Evolutionary conservation across 2,797 vertebrate genomes (phyloP).

Genomic region (Semaprochilodus insignis): DNA sequence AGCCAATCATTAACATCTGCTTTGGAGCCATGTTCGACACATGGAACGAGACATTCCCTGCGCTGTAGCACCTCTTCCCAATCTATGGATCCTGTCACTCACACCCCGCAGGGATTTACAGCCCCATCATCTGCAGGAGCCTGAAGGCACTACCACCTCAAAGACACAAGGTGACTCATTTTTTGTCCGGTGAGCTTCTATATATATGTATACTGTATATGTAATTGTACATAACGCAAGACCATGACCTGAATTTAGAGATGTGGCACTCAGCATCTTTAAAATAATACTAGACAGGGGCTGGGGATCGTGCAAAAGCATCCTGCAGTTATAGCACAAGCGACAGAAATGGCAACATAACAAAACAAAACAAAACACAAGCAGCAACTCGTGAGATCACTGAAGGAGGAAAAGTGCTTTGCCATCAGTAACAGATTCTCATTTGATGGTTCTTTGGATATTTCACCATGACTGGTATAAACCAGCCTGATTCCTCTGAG

Average conservation of each 20-base stretch:
- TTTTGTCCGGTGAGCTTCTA: no score
- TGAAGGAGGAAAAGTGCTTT: background rate
- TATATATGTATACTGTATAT: background rate
- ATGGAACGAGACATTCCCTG: no score
- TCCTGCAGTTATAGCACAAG: conserved; percentile 39
- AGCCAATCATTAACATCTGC: no score
- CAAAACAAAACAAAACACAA: conserved; percentile 41
- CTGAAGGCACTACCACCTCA: no score
- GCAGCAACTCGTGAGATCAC: conserved; percentile 58
- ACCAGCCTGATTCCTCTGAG: no score
- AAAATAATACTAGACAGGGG: conserved; percentile 61
- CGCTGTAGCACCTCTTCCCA: no score
- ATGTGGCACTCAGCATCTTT: conserved; percentile 67
- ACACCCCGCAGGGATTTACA: no score
- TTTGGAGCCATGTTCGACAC: no score
- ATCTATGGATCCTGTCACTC: no score
- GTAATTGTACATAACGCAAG: background rate
- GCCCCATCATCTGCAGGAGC: no score
- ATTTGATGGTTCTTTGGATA: background rate
- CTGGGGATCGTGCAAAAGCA: conserved; percentile 33
- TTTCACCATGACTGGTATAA: no score
- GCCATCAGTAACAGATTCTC: background rate
- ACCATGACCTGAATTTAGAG: conserved; percentile 25
- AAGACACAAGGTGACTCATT: no score
- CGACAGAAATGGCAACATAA: conserved; percentile 19